Percentiles rank a stretch among this genome's conserved stretches.
Evolutionary conservation across 2,797 vertebrate genomes (phyloP).

Genomic region (Phrynocephalus forsythii): DNA sequence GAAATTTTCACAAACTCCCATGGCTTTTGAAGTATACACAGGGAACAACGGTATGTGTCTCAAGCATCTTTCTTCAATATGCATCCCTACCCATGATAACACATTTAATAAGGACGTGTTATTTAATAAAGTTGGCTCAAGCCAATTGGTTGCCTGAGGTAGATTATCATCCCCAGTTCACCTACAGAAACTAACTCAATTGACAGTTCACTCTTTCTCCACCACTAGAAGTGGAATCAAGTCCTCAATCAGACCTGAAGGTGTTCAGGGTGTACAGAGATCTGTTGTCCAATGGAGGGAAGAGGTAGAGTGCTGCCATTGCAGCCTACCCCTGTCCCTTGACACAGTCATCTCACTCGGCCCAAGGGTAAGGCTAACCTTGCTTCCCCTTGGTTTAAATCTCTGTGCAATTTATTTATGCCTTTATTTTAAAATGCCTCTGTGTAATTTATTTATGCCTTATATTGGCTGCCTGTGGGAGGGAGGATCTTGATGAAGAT

Average conservation of each 20-base stretch:
- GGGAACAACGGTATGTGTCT: conserved; percentile 15
- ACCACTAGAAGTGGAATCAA: background rate
- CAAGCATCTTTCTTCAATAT: conserved; percentile 15
- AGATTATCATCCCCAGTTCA: too few species aligned
- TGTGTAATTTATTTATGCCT: background rate
- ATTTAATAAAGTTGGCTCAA: background rate
- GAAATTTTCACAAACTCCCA: conserved; percentile 6
- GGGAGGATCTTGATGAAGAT: too few species aligned
- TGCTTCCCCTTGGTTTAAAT: conserved; percentile 1
- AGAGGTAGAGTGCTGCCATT: background rate
- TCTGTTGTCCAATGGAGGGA: background rate
- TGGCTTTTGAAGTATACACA: background rate
- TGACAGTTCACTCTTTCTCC: background rate
- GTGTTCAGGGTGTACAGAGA: background rate
- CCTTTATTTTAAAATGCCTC: conserved; percentile 28
- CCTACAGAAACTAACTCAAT: background rate
- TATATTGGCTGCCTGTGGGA: too few species aligned
- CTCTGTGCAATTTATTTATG: conserved; percentile 37
- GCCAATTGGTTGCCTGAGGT: background rate
- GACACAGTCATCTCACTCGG: background rate
- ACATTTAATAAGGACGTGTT: background rate
- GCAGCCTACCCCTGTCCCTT: background rate
- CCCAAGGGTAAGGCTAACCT: background rate
- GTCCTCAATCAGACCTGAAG: background rate
- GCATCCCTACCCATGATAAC: too few species aligned